These are phyloP conservation scores for Helarctos malayanus DNA, from an alignment of 2,797 vertebrate species.

Conservation along the genomic window DNA sequence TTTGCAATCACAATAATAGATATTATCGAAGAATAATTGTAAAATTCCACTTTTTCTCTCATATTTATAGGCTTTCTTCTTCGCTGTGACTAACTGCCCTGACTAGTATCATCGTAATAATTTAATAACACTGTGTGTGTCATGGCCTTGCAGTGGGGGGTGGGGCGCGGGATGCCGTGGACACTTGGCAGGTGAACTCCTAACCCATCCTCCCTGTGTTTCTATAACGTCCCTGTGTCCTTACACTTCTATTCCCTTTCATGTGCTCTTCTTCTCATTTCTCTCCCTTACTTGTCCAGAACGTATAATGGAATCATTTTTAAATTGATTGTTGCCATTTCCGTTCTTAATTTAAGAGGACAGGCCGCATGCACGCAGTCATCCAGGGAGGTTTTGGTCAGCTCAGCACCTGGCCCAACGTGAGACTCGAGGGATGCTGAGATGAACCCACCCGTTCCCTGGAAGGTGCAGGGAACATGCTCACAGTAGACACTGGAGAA, in stretches of 20 bases:
- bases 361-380: neutral
- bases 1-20: neutral
- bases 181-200: neutral
- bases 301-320: neutral
- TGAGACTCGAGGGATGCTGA: neutral
- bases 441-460: neutral
- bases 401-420: too few relatives aligned
- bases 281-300: neutral
- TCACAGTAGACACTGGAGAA: too few relatives aligned
- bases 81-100: neutral
- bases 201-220: too few relatives aligned
- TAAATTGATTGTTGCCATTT: neutral
- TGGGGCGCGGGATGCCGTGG: rapidly evolving
- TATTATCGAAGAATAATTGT: neutral
- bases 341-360: neutral
- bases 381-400: neutral
- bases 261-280: neutral
- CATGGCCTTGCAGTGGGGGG: neutral
- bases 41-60: neutral
- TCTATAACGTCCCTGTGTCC: rapidly evolving
- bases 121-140: neutral
- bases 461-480: neutral
- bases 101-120: neutral
- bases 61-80: neutral
- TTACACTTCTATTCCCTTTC: neutral